Conservation (phyloP, 2,888 invertebrate genomes). For the Pollenia labialis region DNA sequence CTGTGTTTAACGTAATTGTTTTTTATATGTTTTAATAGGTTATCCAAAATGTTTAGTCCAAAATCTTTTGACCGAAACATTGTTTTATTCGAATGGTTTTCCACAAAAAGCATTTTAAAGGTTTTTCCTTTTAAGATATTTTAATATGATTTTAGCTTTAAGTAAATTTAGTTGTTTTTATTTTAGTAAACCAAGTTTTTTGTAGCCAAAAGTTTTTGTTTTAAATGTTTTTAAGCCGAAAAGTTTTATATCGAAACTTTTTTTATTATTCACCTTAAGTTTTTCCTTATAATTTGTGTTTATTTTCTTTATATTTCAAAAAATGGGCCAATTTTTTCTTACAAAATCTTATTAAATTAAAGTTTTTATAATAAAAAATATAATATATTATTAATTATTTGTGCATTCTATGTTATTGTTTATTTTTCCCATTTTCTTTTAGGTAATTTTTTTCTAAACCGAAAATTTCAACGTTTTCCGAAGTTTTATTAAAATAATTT, state of each 20-base stretch:
- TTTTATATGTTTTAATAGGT: conserved; percentile 63
- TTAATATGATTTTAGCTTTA: conserved; percentile 5
- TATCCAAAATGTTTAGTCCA: conserved; percentile 74
- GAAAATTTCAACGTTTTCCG: conserved; percentile 34
- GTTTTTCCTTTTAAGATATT: conserved; percentile 24
- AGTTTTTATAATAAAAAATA: conserved; percentile 21
- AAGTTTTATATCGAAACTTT: conserved; percentile 77
- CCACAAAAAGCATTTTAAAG: conserved; percentile 4
- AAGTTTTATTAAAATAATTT: neutral
- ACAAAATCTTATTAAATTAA: conserved; percentile 45
- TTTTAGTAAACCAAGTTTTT: conserved; percentile 73
- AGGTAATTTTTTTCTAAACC: neutral
- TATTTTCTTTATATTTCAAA: conserved; percentile 42
- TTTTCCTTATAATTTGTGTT: conserved; percentile 42
- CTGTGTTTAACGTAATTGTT: conserved; percentile 63
- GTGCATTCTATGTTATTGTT: conserved; percentile 76
- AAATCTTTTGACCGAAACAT: conserved; percentile 72
- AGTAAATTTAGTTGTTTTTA: conserved; percentile 30
- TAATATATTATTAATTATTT: conserved; percentile 52
- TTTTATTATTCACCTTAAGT: conserved; percentile 58
- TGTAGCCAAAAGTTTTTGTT: conserved; percentile 77
- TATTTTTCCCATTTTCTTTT: conserved; percentile 36
- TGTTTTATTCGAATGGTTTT: conserved; percentile 49
- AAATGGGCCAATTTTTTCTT: conserved; percentile 56
- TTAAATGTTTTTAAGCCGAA: conserved; percentile 74